Percentiles rank a stretch among this genome's conserved stretches.
These are phyloP conservation scores for Sterrhoptilus dennistouni DNA, from an alignment of 2,113 vertebrate genomes.

Conservation along the genomic window DNA sequence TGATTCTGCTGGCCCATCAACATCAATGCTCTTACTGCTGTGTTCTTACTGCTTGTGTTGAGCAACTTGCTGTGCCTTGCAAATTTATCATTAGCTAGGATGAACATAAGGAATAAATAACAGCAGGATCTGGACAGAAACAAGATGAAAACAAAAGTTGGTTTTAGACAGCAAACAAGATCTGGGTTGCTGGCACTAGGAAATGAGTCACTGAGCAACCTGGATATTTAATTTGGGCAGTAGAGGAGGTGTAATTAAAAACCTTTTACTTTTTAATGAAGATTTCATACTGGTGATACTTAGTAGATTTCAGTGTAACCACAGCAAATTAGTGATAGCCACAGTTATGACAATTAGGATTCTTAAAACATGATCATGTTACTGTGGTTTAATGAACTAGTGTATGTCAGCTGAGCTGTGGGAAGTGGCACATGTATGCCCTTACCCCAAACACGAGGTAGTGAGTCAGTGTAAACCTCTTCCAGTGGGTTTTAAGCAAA, in stretches of 20 bases:
- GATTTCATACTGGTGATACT: not conserved
- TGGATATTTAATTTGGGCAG: not conserved
- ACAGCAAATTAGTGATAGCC: not conserved
- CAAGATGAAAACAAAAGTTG: not conserved
- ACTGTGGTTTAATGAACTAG: not conserved
- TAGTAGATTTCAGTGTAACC: not conserved
- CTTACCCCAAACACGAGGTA: not conserved
- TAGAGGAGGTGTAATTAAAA: not conserved
- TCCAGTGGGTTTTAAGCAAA: not conserved
- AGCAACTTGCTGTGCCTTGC: not conserved
- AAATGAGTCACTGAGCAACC: not conserved
- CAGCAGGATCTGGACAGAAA: not conserved
- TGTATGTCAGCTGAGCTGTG: not conserved
- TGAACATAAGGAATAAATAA: not conserved
- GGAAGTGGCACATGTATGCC: not conserved
- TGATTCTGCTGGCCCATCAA: not conserved
- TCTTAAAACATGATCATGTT: not conserved
- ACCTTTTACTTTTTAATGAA: constrained; percentile 7
- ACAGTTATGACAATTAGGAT: not conserved
- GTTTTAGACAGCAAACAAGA: not conserved
- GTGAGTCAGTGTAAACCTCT: not conserved
- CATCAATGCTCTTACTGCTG: not conserved
- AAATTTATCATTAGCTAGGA: not conserved
- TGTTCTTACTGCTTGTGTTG: not conserved
- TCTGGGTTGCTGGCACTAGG: not conserved